These are phyloP conservation scores for Theretra japonica DNA, from an alignment of 2,888 invertebrate species.

Conservation along the genomic window DNA sequence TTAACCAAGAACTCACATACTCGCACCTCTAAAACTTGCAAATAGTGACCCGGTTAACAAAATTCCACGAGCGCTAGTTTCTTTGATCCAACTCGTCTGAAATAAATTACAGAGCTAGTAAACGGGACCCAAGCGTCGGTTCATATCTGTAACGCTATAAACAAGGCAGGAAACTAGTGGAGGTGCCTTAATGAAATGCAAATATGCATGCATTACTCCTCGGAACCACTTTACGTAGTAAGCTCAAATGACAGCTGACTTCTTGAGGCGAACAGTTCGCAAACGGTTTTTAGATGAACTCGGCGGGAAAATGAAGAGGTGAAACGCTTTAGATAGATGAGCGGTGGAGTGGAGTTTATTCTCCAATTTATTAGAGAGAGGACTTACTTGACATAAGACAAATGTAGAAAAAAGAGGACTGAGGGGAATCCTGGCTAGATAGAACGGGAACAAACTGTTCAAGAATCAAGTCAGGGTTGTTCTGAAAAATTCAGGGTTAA, in stretches of 20 bases:
- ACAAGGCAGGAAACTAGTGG: conserved; percentile 43
- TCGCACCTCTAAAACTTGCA: neutral
- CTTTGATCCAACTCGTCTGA: conserved; percentile 23
- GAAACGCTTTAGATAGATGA: neutral
- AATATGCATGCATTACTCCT: conserved; percentile 61
- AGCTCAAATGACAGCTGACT: conserved; percentile 59
- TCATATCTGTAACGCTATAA: conserved; percentile 39
- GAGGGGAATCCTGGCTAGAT: no score
- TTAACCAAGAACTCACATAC: no score
- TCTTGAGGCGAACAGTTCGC: conserved; percentile 41
- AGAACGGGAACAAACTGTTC: no score
- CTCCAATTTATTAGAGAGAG: neutral
- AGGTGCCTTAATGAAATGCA: conserved; percentile 69
- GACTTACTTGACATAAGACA: neutral
- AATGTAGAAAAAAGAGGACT: no score
- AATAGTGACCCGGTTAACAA: neutral
- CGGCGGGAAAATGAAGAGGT: conserved; percentile 9
- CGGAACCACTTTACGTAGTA: conserved; percentile 56
- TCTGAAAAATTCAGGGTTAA: no score
- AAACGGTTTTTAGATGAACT: conserved; percentile 25
- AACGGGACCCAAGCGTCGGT: conserved; percentile 26
- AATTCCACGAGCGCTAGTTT: neutral
- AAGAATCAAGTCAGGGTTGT: no score
- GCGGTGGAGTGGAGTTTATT: neutral
- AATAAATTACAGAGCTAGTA: conserved; percentile 34